Evolutionary conservation across 2,797 vertebrate species (phyloP).

Genomic region (Sebastes iracundus): DNA sequence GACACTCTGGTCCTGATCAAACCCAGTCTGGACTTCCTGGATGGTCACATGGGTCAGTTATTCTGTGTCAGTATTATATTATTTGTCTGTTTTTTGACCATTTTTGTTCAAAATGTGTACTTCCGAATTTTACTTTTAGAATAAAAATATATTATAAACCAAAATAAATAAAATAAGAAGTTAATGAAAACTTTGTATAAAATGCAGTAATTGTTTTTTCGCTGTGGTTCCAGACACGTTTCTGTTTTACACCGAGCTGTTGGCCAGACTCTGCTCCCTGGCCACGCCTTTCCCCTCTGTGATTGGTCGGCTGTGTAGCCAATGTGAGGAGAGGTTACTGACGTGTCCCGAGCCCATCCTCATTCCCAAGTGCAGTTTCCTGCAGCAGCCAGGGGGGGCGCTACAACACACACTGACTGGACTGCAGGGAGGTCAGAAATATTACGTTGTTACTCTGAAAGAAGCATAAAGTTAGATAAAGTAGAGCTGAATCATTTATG

Average conservation of each 20-base stretch:
- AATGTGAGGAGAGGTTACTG: conserved; percentile 80
- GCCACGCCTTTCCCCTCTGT: conserved; percentile 65
- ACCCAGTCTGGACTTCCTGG: conserved; percentile 75
- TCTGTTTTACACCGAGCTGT: conserved; percentile 79
- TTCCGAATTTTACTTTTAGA: not conserved
- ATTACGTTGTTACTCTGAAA: not conserved
- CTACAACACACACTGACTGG: conserved; percentile 71
- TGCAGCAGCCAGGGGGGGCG: conserved; percentile 83
- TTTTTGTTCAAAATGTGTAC: not conserved
- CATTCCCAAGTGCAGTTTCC: conserved; percentile 81
- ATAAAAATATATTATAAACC: not conserved
- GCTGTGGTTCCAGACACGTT: conserved; percentile 69
- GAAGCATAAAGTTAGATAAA: not conserved
- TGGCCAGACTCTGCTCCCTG: conserved; percentile 80
- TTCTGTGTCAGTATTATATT: not conserved
- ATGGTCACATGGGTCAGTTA: conserved; percentile 78
- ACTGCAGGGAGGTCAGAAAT: conserved; percentile 79
- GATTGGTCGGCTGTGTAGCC: conserved; percentile 81
- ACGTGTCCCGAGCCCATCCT: conserved; percentile 78
- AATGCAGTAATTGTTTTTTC: not conserved
- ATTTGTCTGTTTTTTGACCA: not conserved
- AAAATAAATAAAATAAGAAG: not conserved
- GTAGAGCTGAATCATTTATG: not conserved
- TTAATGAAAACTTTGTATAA: not conserved
- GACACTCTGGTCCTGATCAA: conserved; percentile 83